Evolutionary conservation across 2,797 vertebrate species (phyloP), one percentile per base, ranked within the genome.

Genomic region (Rhinichthys osculus): DNA sequence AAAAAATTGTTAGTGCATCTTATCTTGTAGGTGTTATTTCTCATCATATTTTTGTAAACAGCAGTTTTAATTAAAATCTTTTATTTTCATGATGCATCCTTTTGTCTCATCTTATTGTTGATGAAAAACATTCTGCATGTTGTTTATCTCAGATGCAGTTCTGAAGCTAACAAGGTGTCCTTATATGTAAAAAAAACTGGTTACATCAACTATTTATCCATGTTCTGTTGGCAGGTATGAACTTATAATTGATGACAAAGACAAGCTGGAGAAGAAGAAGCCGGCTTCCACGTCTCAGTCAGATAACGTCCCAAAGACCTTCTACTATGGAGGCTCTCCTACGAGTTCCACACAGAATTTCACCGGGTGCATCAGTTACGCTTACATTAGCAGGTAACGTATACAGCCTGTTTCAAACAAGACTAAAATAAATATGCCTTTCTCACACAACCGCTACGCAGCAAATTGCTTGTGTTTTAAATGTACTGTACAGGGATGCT

Each of bases 301-400:
- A 50, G 92, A 89, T 17, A 50, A 90, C 1, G 33, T 90, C 1
- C 3, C 86, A 13, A 96, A 93, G 88, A 96, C 93, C 81, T 97
- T 99, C 92, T 99, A 97, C 90, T 97, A 97, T 4, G 98, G 98
- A 0, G 98, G 98, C 2, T 97, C 96, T 87, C 96, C 96, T 0
- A 87, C 92, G 89, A 96, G 92, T 92, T 96, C 94, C 85, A 94
- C 96, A 85, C 96, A 94, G 88, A 99, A 99, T 90, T 98, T 99
- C 92, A 98, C 97, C 0, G 98, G 98, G 81, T 99, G 98, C 88
- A 98, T 99, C 93, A 98, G 97, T 92, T 96, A 98, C 0, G 96
- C 97, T 73, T 99, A 99, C 93, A 96, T 99, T 88, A 97, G 95
- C 93, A 97, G 97, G 98, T 98, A 93, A 1, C 64, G 19, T 38